Percentiles rank a stretch among this genome's conserved stretches.
phyloP scores from a whole-genome alignment of 2,797 vertebrate species.

The Leptodon cayanensis region DNA sequence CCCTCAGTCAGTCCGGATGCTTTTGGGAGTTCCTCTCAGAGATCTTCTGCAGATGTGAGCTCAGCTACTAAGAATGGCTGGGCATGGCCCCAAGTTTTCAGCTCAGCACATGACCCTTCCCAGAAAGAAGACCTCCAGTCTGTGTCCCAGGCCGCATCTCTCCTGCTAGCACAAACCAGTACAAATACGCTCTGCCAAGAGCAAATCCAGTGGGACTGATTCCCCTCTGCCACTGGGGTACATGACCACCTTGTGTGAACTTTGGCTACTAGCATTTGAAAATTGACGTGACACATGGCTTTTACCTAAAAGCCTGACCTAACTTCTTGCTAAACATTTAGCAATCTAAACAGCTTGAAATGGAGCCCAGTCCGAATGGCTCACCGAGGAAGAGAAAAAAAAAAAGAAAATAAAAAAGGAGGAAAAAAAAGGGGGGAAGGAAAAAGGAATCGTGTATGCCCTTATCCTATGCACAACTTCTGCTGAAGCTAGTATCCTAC shows the following conservation, averaged over 20 bases:
- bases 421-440: accelerated
- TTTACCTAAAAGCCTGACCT: not conserved
- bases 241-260: conserved; percentile 4
- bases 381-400: not conserved
- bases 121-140: conserved; percentile 32
- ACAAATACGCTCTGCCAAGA: not conserved
- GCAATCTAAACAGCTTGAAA: not conserved
- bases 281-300: not conserved
- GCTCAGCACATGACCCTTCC: conserved; percentile 28
- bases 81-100: conserved; percentile 17
- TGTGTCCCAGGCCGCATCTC: conserved; percentile 17
- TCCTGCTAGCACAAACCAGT: not conserved
- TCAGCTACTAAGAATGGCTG: conserved; percentile 46
- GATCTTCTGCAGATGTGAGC: conserved; percentile 46
- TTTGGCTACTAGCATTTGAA: conserved; percentile 11
- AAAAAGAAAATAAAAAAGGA: not conserved
- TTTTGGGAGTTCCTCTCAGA: conserved; percentile 6
- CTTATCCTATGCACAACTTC: not conserved
- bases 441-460: not conserved
- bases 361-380: not conserved
- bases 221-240: not conserved
- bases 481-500: not conserved
- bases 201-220: not conserved
- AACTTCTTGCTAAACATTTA: not conserved
- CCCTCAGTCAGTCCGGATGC: accelerated